These are phyloP conservation scores for Chrysomela aeneicollis DNA, from an alignment of 2,888 invertebrate species.

Conservation along the genomic window DNA sequence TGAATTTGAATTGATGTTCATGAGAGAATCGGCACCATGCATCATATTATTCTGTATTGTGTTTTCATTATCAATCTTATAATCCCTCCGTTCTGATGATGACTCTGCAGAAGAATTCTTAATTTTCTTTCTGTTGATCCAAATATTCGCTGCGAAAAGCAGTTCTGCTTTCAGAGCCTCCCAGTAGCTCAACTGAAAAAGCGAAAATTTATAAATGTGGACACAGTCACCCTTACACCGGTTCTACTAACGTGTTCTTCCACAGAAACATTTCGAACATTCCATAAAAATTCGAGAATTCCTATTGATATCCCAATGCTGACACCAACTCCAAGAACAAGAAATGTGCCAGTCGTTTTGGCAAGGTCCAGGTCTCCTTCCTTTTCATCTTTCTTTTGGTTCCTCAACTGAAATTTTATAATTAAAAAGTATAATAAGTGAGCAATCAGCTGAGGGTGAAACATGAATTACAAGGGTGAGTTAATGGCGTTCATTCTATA, in stretches of 20 bases:
- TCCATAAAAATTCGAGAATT: conserved; percentile 84
- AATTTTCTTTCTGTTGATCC: conserved; percentile 75
- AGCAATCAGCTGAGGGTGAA: too few relatives aligned
- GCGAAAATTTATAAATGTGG: too few relatives aligned
- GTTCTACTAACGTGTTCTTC: conserved; percentile 74
- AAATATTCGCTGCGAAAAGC: conserved; percentile 74
- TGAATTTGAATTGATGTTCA: conserved; percentile 47
- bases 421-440: too few relatives aligned
- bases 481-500: too few relatives aligned
- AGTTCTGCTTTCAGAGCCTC: conserved; percentile 76
- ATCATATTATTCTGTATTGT: conserved; percentile 44
- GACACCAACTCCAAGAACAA: conserved; percentile 81
- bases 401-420: conserved; percentile 19
- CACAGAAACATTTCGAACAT: conserved; percentile 78
- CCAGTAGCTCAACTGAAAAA: conserved; percentile 69
- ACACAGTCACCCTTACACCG: too few relatives aligned
- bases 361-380: conserved; percentile 69
- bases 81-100: conserved; percentile 51
- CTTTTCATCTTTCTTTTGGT: conserved; percentile 26
- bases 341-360: conserved; percentile 91
- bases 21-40: conserved; percentile 44
- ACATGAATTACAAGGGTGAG: too few relatives aligned
- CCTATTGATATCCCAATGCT: conserved; percentile 76
- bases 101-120: conserved; percentile 46
- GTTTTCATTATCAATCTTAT: conserved; percentile 47